Percentiles rank a stretch among this genome's conserved stretches.
These are phyloP conservation scores for Cylloceria caligata DNA, from an alignment of 2,888 invertebrate species.

Conservation along the genomic window DNA sequence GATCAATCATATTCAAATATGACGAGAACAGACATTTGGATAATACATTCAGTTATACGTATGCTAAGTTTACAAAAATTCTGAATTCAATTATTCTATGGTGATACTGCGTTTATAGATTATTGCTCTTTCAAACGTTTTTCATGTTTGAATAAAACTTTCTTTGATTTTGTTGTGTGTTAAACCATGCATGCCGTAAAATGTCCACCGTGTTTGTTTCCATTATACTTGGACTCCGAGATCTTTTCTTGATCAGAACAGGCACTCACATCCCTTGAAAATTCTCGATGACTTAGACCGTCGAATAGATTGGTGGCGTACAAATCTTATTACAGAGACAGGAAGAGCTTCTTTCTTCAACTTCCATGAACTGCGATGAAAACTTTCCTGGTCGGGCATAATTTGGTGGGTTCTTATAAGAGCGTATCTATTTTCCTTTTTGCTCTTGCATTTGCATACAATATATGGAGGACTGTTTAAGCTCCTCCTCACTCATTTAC, in stretches of 20 bases:
- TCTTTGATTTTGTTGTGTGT: neutral
- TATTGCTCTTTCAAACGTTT: neutral
- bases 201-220: neutral
- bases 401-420: constrained; percentile 21
- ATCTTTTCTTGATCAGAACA: neutral
- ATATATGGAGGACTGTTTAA: too few species aligned
- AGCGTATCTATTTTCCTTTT: neutral
- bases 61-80: too few species aligned
- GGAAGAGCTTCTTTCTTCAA: constrained; percentile 23
- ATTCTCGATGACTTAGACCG: neutral
- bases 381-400: constrained; percentile 45
- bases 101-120: neutral
- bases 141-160: neutral
- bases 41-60: too few species aligned
- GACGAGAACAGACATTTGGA: too few species aligned
- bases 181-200: neutral
- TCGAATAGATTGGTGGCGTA: constrained; percentile 16
- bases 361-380: constrained; percentile 20
- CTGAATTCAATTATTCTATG: too few species aligned
- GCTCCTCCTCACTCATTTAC: neutral
- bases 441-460: too few species aligned
- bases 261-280: neutral
- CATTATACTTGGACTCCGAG: too few species aligned
- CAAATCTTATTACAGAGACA: constrained; percentile 31
- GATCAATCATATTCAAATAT: too few species aligned